Evolutionary conservation across 2,797 vertebrate genomes (phyloP).

Genomic region (Clamator glandarius): DNA sequence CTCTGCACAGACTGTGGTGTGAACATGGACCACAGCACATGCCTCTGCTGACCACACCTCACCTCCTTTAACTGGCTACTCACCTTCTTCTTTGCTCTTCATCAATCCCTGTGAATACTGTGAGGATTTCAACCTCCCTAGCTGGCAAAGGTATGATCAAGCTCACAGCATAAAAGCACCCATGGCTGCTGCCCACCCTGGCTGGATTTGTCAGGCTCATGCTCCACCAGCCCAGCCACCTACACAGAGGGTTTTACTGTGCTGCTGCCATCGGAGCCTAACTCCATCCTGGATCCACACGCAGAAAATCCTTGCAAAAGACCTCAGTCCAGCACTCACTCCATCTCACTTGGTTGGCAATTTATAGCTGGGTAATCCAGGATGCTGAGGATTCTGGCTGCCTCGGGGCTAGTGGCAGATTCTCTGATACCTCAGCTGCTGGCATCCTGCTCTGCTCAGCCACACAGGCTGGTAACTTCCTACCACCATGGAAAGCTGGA

Average conservation of each 20-base stretch:
- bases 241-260: not conserved
- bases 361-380: not conserved
- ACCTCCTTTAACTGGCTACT: not conserved
- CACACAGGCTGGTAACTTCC: accelerated
- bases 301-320: not conserved
- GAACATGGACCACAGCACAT: not conserved
- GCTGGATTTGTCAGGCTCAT: not conserved
- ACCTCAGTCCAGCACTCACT: not conserved
- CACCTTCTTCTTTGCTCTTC: not conserved
- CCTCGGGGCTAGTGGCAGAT: not conserved
- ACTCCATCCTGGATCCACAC: not conserved
- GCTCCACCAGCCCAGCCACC: not conserved
- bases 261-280: not conserved
- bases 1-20: not conserved
- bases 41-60: not conserved
- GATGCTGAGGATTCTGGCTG: not conserved
- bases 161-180: accelerated
- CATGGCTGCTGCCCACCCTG: not conserved
- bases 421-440: not conserved
- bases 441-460: not conserved
- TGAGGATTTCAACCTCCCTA: not conserved
- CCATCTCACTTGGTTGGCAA: not conserved
- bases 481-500: not conserved
- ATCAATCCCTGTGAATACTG: not conserved
- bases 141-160: not conserved